Percentiles rank a stretch among this genome's conserved stretches.
phyloP scores from a whole-genome alignment of 2,888 invertebrate genomes.

The Laothoe populi region DNA sequence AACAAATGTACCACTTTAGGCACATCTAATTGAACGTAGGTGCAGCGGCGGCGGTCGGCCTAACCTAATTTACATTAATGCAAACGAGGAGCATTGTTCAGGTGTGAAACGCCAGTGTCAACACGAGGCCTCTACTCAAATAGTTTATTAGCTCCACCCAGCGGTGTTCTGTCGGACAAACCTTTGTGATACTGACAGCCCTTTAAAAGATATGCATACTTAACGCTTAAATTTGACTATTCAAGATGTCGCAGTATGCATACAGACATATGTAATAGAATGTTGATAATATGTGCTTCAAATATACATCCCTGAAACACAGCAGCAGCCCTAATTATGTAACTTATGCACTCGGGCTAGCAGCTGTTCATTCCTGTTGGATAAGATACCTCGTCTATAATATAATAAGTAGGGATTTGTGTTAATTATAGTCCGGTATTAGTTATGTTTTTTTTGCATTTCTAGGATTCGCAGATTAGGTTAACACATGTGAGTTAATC shows the following conservation, averaged over 20 bases:
- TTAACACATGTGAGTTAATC: background rate
- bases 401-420: no score
- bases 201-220: slow-evolving; percentile 76
- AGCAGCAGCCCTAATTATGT: background rate
- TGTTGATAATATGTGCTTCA: slow-evolving; percentile 13
- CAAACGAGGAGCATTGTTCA: slow-evolving; percentile 85
- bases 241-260: slow-evolving; percentile 63
- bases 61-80: slow-evolving; percentile 85
- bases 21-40: slow-evolving; percentile 82
- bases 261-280: slow-evolving; percentile 41
- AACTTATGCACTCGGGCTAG: background rate
- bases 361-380: background rate
- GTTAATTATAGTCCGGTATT: no score
- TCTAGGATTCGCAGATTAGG: background rate
- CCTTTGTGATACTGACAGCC: slow-evolving; percentile 79
- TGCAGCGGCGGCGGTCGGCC: slow-evolving; percentile 68
- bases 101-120: slow-evolving; percentile 85
- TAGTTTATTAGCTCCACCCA: slow-evolving; percentile 84
- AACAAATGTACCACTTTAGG: slow-evolving; percentile 77
- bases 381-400: no score
- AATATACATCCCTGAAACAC: background rate
- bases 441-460: no score
- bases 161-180: slow-evolving; percentile 75
- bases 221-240: slow-evolving; percentile 75
- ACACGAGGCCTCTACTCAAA: slow-evolving; percentile 81